Base-by-base conservation (phyloP, 2,113 vertebrate species). In the Oriolus oriolus region DNA sequence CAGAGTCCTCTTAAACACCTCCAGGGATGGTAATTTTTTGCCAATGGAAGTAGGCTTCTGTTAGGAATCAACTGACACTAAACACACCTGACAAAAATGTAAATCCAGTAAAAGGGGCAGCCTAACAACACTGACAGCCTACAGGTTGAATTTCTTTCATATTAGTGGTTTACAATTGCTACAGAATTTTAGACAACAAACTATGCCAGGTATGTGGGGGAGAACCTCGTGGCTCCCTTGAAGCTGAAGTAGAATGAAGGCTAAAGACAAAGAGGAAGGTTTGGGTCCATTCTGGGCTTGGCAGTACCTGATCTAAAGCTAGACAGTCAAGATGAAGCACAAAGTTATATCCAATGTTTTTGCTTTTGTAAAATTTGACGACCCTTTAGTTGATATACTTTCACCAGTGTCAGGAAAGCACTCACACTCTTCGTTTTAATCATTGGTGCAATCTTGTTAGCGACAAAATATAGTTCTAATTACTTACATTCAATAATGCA, bases 41-140 rank as follows among this genome's bases (percentile, higher is more conserved):
- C 3, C 53, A 52, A 18, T 37, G 31, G 8, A 76, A 66, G 24
- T 10, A 77, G 28, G 20, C 5, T 56, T 68, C 39, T 7, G 8
- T 33, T 39, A 49, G 31, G 39, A 84, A 47, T 44, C 2, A n/a
- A 26, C 6, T 53, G 30, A 52, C 12, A 18, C 4, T 37, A 42
- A 63, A 63, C 3, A 71, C 20, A 21, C 30, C 42, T 1, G 6
- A 28, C 33, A 61, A 66, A 44, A 1, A 0, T 4, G 16, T 14
- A 71, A 54, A 22, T 16, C 4, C 3, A 39, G 5, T 76, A 47
- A 49, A 87, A 49, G 24, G 54, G 6, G 2, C 11, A 23, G 7
- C 28, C 9, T 47, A 53, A 28, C 3, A 52, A 68, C 42, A 44
- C 8, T 18, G 33, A 20, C 11, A 45, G 21, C 12, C 4, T 44